Conservation (phyloP, 2,888 invertebrate species). For the Oxyscelio sp. region DNA sequence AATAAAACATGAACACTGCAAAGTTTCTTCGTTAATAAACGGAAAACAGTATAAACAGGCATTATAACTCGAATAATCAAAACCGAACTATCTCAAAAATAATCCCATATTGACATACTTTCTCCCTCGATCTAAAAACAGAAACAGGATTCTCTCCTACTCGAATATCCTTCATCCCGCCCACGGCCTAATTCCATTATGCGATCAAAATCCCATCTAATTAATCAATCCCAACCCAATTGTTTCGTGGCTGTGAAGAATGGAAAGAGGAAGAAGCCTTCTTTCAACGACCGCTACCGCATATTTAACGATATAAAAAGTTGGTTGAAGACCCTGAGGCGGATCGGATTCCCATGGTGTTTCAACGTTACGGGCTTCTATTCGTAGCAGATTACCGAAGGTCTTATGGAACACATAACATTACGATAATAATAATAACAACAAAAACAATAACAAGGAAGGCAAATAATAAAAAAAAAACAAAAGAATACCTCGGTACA, state of each 20-base stretch:
- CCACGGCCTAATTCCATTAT: slow-evolving; percentile 1
- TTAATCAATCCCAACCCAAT: slow-evolving; percentile 16
- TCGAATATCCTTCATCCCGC: background rate
- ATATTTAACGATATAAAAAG: slow-evolving; percentile 32
- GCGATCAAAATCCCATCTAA: slow-evolving; percentile 1
- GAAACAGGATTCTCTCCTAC: background rate
- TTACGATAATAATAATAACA: slow-evolving; percentile 20
- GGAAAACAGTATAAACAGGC: too few relatives aligned
- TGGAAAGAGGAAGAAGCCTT: slow-evolving; percentile 38
- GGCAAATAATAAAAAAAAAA: slow-evolving; percentile 15
- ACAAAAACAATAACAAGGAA: background rate
- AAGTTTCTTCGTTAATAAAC: too few relatives aligned
- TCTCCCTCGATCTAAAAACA: background rate
- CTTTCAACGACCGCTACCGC: slow-evolving; percentile 11
- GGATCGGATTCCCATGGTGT: slow-evolving; percentile 58
- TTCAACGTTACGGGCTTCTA: slow-evolving; percentile 42
- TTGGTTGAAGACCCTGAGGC: slow-evolving; percentile 41
- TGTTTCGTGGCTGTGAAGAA: background rate
- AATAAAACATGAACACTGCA: too few relatives aligned
- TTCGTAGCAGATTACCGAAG: slow-evolving; percentile 18
- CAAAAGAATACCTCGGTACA: slow-evolving; percentile 7
- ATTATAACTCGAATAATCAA: too few relatives aligned
- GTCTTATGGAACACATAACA: slow-evolving; percentile 23
- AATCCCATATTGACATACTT: too few relatives aligned
- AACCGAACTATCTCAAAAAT: too few relatives aligned